Conservation (phyloP, 2,113 vertebrate genomes). For the Gambusia holbrooki region DNA sequence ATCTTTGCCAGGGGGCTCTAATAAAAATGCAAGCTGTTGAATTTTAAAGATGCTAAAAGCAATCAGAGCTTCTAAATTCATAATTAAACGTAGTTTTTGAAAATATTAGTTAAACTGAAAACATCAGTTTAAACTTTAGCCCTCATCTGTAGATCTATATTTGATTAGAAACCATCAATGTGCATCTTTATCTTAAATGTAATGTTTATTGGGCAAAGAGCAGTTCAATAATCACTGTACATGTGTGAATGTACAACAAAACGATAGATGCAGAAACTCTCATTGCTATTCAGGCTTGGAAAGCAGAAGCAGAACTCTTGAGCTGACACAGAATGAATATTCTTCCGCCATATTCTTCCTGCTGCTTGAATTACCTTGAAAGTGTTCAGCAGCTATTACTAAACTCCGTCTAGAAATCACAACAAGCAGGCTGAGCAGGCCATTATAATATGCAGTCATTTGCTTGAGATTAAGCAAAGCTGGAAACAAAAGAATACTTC, state of each 20-base stretch:
- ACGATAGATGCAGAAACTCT: not conserved
- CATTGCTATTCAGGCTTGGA: constrained; percentile 14
- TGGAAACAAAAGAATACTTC: not conserved
- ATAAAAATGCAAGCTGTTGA: too few relatives aligned
- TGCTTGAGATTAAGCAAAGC: not conserved
- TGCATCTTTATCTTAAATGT: too few relatives aligned
- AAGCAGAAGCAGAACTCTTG: constrained; percentile 18
- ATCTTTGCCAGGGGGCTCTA: too few relatives aligned
- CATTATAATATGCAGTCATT: not conserved
- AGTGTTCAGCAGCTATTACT: not conserved
- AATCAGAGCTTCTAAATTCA: too few relatives aligned
- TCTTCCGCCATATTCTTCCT: constrained; percentile 11
- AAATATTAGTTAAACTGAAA: too few relatives aligned
- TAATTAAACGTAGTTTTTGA: too few relatives aligned
- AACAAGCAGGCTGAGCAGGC: not conserved
- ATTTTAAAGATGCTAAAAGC: too few relatives aligned
- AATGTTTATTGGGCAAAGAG: too few relatives aligned
- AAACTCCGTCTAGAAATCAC: constrained; percentile 9
- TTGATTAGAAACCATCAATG: too few relatives aligned
- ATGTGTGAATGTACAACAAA: not conserved
- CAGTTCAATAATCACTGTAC: too few relatives aligned
- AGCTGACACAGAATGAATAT: constrained; percentile 17
- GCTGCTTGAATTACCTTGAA: constrained; percentile 8
- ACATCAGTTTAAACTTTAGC: too few relatives aligned
- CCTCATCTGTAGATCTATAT: too few relatives aligned